These are phyloP conservation scores for Drosophila hamatofila DNA, from an alignment of 2,888 invertebrate genomes.

Conservation along the genomic window DNA sequence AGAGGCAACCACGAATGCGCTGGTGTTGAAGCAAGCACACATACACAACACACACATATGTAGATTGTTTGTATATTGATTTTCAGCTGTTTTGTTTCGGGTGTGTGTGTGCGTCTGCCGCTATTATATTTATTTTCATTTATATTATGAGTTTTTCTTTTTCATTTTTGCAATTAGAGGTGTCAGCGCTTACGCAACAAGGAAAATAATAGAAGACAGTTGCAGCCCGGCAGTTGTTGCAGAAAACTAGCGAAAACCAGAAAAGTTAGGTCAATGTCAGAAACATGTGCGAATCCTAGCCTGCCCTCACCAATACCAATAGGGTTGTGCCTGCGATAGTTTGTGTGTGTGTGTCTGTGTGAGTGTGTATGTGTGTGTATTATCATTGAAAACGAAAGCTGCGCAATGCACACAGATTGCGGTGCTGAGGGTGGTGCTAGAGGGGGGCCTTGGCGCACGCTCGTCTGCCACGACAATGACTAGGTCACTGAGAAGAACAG, in stretches of 20 bases:
- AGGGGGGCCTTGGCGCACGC: constrained; percentile 50
- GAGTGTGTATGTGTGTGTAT: constrained; percentile 18
- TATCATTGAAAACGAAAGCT: constrained; percentile 71
- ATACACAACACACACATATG: not conserved
- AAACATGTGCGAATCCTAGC: constrained; percentile 54
- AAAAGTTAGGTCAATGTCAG: constrained; percentile 71
- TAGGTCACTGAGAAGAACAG: constrained; percentile 73
- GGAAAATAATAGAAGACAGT: constrained; percentile 3
- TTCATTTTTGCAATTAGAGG: constrained; percentile 7
- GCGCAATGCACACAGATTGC: constrained; percentile 28
- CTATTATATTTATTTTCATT: constrained; percentile 13
- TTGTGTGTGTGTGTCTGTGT: constrained; percentile 9
- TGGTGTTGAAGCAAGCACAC: constrained; percentile 18
- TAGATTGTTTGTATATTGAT: constrained; percentile 56
- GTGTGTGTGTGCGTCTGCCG: not conserved
- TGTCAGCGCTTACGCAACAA: constrained; percentile 60
- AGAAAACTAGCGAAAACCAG: constrained; percentile 31
- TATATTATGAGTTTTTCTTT: not conserved
- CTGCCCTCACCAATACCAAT: constrained; percentile 24
- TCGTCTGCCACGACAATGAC: constrained; percentile 60
- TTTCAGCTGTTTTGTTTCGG: constrained; percentile 59
- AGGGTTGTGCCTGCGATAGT: constrained; percentile 11
- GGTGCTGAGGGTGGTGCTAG: not conserved
- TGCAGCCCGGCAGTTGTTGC: constrained; percentile 43
- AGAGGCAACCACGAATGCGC: constrained; percentile 25